These are phyloP conservation scores for Melanaphis sacchari DNA, from an alignment of 1,140 invertebrate species.

Conservation along the genomic window DNA sequence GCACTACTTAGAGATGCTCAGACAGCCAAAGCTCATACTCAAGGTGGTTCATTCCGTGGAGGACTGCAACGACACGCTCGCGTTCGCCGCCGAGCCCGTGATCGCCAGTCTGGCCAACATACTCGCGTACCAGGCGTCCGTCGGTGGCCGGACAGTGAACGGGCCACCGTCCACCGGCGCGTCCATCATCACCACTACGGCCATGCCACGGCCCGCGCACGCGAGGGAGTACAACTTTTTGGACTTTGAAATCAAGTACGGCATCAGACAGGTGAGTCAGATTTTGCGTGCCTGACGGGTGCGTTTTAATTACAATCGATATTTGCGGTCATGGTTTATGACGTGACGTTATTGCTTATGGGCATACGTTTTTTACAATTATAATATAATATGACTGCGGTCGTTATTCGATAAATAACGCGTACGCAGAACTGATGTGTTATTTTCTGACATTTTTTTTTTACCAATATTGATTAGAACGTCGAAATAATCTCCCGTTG, in stretches of 20 bases:
- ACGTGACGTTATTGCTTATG: no score
- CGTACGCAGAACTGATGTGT: no score
- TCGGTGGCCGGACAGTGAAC: constrained; percentile 65
- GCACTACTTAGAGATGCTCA: constrained; percentile 80
- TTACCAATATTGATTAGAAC: no score
- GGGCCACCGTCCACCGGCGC: constrained; percentile 64
- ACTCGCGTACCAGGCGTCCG: constrained; percentile 78
- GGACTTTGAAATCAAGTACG: constrained; percentile 92
- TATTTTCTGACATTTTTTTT: no score
- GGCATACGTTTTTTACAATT: not conserved
- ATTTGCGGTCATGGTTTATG: not conserved
- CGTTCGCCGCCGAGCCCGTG: constrained; percentile 90
- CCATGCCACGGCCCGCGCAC: constrained; percentile 67
- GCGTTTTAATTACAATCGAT: not conserved
- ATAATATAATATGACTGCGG: not conserved
- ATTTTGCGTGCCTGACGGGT: not conserved
- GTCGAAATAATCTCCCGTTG: no score
- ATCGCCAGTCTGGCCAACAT: constrained; percentile 88
- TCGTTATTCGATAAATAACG: not conserved
- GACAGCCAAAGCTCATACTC: constrained; percentile 83
- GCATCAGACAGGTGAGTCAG: constrained; percentile 81
- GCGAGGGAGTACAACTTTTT: constrained; percentile 85
- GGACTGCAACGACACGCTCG: constrained; percentile 84
- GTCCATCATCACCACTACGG: constrained; percentile 61
- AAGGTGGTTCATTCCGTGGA: constrained; percentile 79